phyloP scores from a whole-genome alignment of 2,797 vertebrate species.

The Nothura maculosa region DNA sequence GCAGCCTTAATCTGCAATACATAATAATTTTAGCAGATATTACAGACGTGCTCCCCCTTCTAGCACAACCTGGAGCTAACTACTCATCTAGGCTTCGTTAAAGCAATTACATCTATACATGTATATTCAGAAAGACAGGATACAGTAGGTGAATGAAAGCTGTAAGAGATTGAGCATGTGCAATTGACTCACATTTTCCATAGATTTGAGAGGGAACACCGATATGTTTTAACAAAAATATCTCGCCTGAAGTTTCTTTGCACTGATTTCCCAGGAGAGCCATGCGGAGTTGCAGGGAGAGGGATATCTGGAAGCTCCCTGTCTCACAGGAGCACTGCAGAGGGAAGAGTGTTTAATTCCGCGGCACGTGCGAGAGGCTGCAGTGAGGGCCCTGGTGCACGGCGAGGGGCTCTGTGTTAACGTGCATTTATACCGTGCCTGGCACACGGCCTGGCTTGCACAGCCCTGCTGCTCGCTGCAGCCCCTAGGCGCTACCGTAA shows the following conservation, averaged over 20 bases:
- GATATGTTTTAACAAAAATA: background rate
- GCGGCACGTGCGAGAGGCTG: background rate
- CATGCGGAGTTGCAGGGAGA: background rate
- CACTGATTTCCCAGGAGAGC: background rate
- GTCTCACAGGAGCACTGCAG: background rate
- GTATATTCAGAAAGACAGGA: background rate
- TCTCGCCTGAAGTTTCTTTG: background rate
- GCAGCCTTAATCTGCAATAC: background rate
- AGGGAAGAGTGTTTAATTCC: background rate
- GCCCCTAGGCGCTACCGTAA: constrained; percentile 25
- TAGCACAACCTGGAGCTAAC: background rate
- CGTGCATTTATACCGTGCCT: background rate
- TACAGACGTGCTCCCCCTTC: background rate
- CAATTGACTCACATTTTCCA: background rate
- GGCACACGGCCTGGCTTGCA: constrained; percentile 10
- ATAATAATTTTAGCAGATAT: background rate
- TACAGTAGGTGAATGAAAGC: background rate
- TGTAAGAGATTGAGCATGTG: background rate
- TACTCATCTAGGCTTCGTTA: background rate
- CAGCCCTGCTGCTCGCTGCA: constrained; percentile 26
- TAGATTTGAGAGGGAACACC: too few relatives aligned
- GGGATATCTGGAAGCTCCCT: background rate
- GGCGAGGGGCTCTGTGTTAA: constrained; percentile 2
- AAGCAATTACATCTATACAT: background rate
- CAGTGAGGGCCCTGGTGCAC: background rate